Base-by-base conservation (phyloP, 1,140 invertebrate genomes). In the Drosophila truncata region DNA sequence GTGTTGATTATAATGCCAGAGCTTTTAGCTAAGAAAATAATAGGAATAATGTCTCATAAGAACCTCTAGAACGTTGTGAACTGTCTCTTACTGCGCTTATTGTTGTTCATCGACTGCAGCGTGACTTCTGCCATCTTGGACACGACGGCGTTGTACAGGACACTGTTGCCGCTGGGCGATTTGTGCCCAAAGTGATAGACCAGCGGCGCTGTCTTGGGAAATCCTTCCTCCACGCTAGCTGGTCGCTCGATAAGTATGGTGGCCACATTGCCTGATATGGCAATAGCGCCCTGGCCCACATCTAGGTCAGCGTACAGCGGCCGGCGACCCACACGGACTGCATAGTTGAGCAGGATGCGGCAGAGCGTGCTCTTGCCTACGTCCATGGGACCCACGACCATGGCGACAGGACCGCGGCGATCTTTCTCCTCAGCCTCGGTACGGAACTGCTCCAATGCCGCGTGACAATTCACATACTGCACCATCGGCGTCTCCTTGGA, bases 1-100 rank as follows among this genome's bases (percentile, higher is more conserved):
- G 99, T 99, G 92, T 99, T 99, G 55, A 99, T 98, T 37, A 99
- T 96, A 2, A 98, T 96, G n/a, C 99, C 99, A 31, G 98, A 99
- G 44, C 94, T 94, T 91, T 96, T 96, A 1, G 96, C 97, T 97
- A 90, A 93, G 93, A n/a, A 41, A 33, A 4, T 10, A n/a, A 46
- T 20, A 76, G 18, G 37, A 5, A 6, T 69, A 18, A 93, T 23
- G 7, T 44, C 1, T 20, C 0, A 10, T 25, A 41, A n/a, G 47
- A 16, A n/a, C 6, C 2, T 7, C 3, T 3, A 41, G 13, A 37
- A 1, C 10, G 9, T 13, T 23, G 1, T 35, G 4, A 6, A 46
- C 4, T 25, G 16, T 13, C 16, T 81, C 91, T 91, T 93, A 97
- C 96, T 96, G 94, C 97, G 97, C 88, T 96, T 97, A 92, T 98